Base-by-base conservation (phyloP, 2,113 vertebrate genomes). In the Thunnus thynnus region DNA sequence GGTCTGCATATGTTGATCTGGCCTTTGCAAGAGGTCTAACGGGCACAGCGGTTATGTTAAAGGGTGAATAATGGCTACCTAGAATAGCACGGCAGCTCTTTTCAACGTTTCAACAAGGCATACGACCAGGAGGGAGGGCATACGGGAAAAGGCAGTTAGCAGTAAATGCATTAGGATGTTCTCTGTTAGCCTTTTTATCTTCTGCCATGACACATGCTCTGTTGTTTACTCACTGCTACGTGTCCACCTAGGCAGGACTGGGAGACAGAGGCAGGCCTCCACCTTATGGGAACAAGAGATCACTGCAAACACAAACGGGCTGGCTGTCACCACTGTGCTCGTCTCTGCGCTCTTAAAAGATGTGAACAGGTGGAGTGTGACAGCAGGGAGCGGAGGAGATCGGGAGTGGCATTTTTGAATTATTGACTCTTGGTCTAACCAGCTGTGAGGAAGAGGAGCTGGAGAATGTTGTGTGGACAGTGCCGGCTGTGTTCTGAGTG, bases 331-430 rank as follows among this genome's bases (percentile, higher is more conserved):
- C 46, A 0, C 58, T 56, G 46, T 36, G 27, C 48, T 46, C 61
- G 2, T 47, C 50, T 69, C 61, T 25, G 61, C 4, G 20, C 41
- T 55, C 25, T 54, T 71, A 79, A 85, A 83, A 64, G 76, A 88
- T 63, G 72, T 75, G 20, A 84, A 74, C 92, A 92, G 92, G 90
- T 92, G 89, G 89, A 72, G 65, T 46, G 76, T 22, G 46, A 68
- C 84, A 88, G 88, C 52, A 2, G 83, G 81, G 78, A 83, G 80
- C 47, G 32, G 69, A 83, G 85, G 57, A 82, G 63, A 65, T 10
- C 13, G 11, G 72, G 71, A 80, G 60, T 1, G 36, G 51, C 30
- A 20, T 71, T 72, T 81, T 44, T 89, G 85, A 92, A 76, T 91
- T 84, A 90, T 86, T 60, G 81, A 9, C 66, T 76, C 22, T 27